Evolutionary conservation across 2,888 invertebrate species (phyloP).

Genomic region (Drosophila mercatorum): DNA sequence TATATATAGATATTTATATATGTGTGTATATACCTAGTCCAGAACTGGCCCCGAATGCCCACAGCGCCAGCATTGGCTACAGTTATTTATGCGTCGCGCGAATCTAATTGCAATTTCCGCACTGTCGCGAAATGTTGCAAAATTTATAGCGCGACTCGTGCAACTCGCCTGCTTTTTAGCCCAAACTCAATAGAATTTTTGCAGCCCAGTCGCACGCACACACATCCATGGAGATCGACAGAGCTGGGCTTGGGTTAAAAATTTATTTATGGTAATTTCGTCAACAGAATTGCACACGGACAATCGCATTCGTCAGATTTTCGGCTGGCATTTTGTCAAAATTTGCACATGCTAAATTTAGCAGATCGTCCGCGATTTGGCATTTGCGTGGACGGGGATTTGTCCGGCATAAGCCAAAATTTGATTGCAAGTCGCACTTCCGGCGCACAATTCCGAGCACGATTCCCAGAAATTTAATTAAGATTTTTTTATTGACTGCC

Average conservation of each 20-base stretch:
- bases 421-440: constrained; percentile 2
- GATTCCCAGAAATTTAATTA: constrained; percentile 59
- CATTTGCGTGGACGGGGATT: constrained; percentile 31
- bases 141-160: constrained; percentile 51
- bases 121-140: constrained; percentile 66
- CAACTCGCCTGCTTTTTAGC: constrained; percentile 26
- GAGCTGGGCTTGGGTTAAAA: constrained; percentile 27
- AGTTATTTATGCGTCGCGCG: constrained; percentile 67
- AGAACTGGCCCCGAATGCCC: not conserved
- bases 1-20: not conserved
- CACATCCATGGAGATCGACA: constrained; percentile 8
- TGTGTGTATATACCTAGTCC: constrained; percentile 8
- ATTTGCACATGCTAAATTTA: constrained; percentile 67
- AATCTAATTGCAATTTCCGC: constrained; percentile 76
- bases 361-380: constrained; percentile 53
- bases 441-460: not conserved
- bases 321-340: constrained; percentile 52
- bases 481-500: constrained; percentile 62
- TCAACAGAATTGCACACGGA: constrained; percentile 39
- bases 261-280: constrained; percentile 77
- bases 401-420: constrained; percentile 12
- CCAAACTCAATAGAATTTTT: constrained; percentile 65
- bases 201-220: constrained; percentile 14
- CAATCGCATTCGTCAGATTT: constrained; percentile 41
- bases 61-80: constrained; percentile 23